phyloP scores from a whole-genome alignment of 2,113 vertebrate genomes.

The Heterotis niloticus region DNA sequence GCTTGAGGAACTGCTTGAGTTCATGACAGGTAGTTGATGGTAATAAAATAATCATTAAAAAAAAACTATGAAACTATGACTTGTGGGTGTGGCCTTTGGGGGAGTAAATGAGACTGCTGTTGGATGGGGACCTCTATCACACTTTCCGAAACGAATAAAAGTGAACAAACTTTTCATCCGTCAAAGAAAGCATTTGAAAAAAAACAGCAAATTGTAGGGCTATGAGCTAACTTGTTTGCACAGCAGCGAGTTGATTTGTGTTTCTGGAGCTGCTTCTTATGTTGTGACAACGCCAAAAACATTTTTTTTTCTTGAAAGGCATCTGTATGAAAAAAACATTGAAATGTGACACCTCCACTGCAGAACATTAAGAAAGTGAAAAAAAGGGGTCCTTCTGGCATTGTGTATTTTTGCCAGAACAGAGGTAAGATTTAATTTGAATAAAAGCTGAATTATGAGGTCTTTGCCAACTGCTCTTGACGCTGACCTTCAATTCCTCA shows the following conservation, averaged over 20 bases:
- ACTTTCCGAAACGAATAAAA: constrained; percentile 50
- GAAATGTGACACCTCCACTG: background rate
- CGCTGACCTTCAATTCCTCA: background rate
- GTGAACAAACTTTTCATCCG: background rate
- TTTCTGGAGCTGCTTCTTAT: constrained; percentile 28
- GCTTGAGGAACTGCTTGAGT: constrained; percentile 43
- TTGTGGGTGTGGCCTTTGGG: background rate
- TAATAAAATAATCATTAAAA: constrained; percentile 61
- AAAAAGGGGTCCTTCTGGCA: background rate
- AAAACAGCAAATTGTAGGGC: constrained; percentile 16
- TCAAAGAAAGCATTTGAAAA: background rate
- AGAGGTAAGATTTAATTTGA: too few species aligned
- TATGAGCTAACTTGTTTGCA: constrained; percentile 57
- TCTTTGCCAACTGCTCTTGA: background rate
- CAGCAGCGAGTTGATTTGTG: constrained; percentile 39
- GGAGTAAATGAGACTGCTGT: background rate
- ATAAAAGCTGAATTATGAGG: too few species aligned
- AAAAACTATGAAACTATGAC: constrained; percentile 36
- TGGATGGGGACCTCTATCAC: constrained; percentile 53
- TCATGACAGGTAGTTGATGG: constrained; percentile 61
- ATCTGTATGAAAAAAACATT: constrained; percentile 1
- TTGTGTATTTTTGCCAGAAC: background rate
- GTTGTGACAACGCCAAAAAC: constrained; percentile 23
- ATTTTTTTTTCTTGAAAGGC: constrained; percentile 15
- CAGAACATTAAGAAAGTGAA: background rate